Percentiles rank a stretch among this genome's conserved stretches.
phyloP scores from a whole-genome alignment of 2,888 invertebrate species.

The Serrognathus titanus region DNA sequence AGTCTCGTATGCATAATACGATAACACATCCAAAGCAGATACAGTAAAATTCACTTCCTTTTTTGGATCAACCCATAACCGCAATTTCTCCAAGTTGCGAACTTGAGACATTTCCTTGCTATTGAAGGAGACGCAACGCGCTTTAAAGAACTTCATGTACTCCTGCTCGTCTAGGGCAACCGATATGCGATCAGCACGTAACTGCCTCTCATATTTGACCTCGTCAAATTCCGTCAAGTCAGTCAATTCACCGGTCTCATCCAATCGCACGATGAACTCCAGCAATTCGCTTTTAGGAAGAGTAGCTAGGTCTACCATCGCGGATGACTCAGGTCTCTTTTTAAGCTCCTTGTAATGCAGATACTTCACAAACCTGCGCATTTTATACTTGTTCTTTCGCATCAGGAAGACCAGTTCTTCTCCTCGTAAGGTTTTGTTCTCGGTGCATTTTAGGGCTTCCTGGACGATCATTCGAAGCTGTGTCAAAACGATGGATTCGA shows the following conservation, averaged over 20 bases:
- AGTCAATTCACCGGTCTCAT: conserved; percentile 57
- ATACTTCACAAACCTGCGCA: conserved; percentile 73
- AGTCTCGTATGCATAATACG: conserved; percentile 86
- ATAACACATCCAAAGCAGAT: conserved; percentile 71
- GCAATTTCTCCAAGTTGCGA: conserved; percentile 51
- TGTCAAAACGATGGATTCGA: conserved; percentile 79
- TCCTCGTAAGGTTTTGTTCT: conserved; percentile 53
- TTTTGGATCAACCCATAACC: conserved; percentile 61
- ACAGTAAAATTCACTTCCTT: conserved; percentile 60
- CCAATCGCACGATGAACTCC: conserved; percentile 54
- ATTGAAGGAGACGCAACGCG: conserved; percentile 71
- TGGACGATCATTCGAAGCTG: conserved; percentile 76
- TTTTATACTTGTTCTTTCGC: conserved; percentile 74
- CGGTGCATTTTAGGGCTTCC: conserved; percentile 68
- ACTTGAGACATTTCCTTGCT: conserved; percentile 34
- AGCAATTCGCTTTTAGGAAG: conserved; percentile 50
- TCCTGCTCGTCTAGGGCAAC: conserved; percentile 55
- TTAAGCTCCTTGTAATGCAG: conserved; percentile 58
- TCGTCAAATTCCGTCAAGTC: conserved; percentile 55
- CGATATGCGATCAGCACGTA: conserved; percentile 62
- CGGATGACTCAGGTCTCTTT: conserved; percentile 44
- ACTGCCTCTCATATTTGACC: conserved; percentile 57
- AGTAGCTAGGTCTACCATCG: conserved; percentile 31
- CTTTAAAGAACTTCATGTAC: conserved; percentile 77
- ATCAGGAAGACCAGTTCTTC: conserved; percentile 76